Evolutionary conservation across 2,888 invertebrate genomes (phyloP), one percentile per base, ranked within the genome.

Genomic region (Tryphoninae sp.): DNA sequence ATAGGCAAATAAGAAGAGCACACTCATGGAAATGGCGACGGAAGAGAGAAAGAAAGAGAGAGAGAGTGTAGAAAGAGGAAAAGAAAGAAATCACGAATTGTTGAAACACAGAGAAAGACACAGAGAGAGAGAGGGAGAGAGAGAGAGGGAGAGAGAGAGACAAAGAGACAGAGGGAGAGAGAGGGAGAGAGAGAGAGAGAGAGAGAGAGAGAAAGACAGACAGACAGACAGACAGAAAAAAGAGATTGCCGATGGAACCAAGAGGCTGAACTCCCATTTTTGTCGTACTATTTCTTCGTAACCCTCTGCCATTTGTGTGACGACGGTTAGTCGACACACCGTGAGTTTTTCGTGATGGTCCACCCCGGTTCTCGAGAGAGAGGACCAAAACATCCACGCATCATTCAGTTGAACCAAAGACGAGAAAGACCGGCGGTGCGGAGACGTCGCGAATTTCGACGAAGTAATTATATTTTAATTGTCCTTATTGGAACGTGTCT

Each of bases 401-500:
- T 13, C 16, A 6, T 8, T 55, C 55, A 8, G 19, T 19, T n/a
- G 45, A 26, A 61, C 26, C 6, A 67, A 75, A 58, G 49, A 75
- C 67, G 33, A 11, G 23, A 49, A 26, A 33, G 19, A 22, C 13
- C 33, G 51, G 45, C 40, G 51, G 71, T 8, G n/a, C 53, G 51
- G 61, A 26, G 73, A 75, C 71, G 53, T 69, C 61, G 64, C 59
- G 81, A 79, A 71, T 76, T 83, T 82, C 82, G 62, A 78, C 68
- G 78, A 81, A 82, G 74, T 79, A 82, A 83, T 84, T 84, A 82
- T 79, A 77, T 79, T 82, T 82, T 82, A 84, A 84, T 82, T 76
- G 83, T 79, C 74, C 83, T 55, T 55, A 55, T 55, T 55, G 22
- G 55, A 55, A 55, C 55, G 55, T 55, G 19, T 19, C 55, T 55